phyloP scores from a whole-genome alignment of 1,140 invertebrate species.

The Drosophila murphyi region DNA sequence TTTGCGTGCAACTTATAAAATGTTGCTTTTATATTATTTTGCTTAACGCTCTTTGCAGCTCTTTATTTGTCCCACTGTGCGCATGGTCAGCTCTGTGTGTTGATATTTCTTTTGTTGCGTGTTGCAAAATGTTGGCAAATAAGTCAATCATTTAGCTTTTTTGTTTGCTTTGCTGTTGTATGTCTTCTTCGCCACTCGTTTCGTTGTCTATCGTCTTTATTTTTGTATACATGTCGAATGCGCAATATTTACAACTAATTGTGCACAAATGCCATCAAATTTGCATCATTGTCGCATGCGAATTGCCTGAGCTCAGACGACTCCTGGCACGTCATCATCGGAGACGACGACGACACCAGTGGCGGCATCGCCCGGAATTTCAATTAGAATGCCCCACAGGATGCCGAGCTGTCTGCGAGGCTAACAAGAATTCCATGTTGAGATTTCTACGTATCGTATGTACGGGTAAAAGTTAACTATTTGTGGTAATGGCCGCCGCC shows the following conservation, averaged over 20 bases:
- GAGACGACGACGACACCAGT: not conserved
- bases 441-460: slow-evolving; percentile 33
- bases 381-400: slow-evolving; percentile 74
- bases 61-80: slow-evolving; percentile 29
- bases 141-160: slow-evolving; percentile 62
- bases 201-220: slow-evolving; percentile 8
- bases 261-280: slow-evolving; percentile 78
- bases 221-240: slow-evolving; percentile 70
- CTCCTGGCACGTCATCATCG: slow-evolving; percentile 21
- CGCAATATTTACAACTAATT: slow-evolving; percentile 81
- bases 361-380: slow-evolving; percentile 52
- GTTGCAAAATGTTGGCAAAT: slow-evolving; percentile 76
- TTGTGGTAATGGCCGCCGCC: slow-evolving; percentile 4
- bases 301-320: slow-evolving; percentile 2
- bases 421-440: slow-evolving; percentile 77
- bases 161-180: slow-evolving; percentile 51
- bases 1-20: too few species aligned
- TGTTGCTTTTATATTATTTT: not conserved
- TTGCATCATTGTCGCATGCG: slow-evolving; percentile 54
- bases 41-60: slow-evolving; percentile 1
- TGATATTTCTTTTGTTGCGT: slow-evolving; percentile 65
- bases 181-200: slow-evolving; percentile 24
- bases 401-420: slow-evolving; percentile 42
- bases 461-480: slow-evolving; percentile 25
- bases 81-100: slow-evolving; percentile 63